phyloP scores from a whole-genome alignment of 1,140 invertebrate species.

The Cydia fagiglandana region DNA sequence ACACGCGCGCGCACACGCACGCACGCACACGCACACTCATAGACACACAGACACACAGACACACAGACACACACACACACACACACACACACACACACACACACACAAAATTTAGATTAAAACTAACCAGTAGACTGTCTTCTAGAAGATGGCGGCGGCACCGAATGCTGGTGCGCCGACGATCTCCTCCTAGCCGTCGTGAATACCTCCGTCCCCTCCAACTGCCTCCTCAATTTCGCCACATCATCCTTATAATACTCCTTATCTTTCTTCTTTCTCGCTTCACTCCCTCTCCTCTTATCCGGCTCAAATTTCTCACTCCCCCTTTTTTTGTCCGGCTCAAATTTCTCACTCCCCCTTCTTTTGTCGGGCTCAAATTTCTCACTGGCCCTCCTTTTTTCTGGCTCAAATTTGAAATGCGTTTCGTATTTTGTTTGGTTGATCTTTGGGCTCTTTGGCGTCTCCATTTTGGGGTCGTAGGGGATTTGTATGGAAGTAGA shows the following conservation, averaged over 20 bases:
- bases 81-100: too few species aligned
- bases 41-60: too few species aligned
- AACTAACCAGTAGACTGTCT: slow-evolving; percentile 64
- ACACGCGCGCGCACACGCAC: too few species aligned
- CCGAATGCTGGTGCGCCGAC: slow-evolving; percentile 71
- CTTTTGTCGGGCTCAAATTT: slow-evolving; percentile 48
- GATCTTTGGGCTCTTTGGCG: slow-evolving; percentile 75
- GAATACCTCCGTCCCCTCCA: slow-evolving; percentile 72
- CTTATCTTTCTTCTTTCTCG: slow-evolving; percentile 65
- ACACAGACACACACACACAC: too few species aligned
- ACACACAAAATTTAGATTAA: too few species aligned
- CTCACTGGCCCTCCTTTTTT: slow-evolving; percentile 64
- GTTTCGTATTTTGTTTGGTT: slow-evolving; percentile 69
- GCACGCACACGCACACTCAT: too few species aligned
- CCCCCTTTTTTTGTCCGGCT: slow-evolving; percentile 64
- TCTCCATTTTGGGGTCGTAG: slow-evolving; percentile 61
- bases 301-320: slow-evolving; percentile 51
- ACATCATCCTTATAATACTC: slow-evolving; percentile 74
- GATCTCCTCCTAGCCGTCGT: slow-evolving; percentile 62
- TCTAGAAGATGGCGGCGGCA: slow-evolving; percentile 64
- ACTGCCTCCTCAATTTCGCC: slow-evolving; percentile 63
- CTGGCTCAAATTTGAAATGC: slow-evolving; percentile 79
- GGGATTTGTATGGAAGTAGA: slow-evolving; percentile 66
- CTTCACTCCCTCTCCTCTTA: slow-evolving; percentile 64
- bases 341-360: slow-evolving; percentile 74